phyloP scores from a whole-genome alignment of 1,140 invertebrate species.

The Drosophila setifemur region DNA sequence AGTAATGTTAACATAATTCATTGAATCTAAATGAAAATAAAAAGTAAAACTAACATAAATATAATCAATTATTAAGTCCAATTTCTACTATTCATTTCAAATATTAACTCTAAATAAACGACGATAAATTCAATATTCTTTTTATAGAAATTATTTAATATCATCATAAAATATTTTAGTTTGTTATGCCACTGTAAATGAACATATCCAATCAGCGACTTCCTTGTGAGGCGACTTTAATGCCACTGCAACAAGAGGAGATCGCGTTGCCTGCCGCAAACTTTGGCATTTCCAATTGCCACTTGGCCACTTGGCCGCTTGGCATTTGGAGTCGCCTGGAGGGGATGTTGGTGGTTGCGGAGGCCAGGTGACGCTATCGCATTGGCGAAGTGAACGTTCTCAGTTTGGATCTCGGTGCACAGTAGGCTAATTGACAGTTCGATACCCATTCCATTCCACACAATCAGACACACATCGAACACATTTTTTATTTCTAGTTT shows the following conservation, averaged over 20 bases:
- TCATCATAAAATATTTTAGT: not conserved
- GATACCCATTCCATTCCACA: conserved; percentile 18
- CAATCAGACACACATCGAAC: conserved; percentile 3
- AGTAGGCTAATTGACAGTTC: conserved; percentile 63
- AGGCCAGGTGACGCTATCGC: conserved; percentile 1
- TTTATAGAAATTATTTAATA: too few species aligned
- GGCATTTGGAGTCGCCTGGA: conserved; percentile 43
- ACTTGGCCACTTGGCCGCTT: conserved; percentile 22
- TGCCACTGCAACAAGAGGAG: conserved; percentile 46
- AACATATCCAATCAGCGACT: conserved; percentile 25
- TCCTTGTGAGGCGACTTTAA: conserved; percentile 32
- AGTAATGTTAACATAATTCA: too few species aligned
- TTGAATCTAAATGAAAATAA: too few species aligned
- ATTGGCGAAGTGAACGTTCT: conserved; percentile 69
- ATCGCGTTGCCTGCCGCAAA: conserved; percentile 45
- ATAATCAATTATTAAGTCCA: too few species aligned
- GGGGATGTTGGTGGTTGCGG: conserved; percentile 10
- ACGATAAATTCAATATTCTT: too few species aligned
- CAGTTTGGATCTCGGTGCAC: conserved; percentile 25
- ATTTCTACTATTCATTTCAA: too few species aligned
- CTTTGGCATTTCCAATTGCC: conserved; percentile 64
- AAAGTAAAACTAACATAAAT: too few species aligned
- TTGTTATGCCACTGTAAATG: not conserved
- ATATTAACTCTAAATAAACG: too few species aligned
- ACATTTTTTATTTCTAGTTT: not conserved